Evolutionary conservation across 2,797 vertebrate genomes (phyloP).

Genomic region (Myiothlypis chrysogaster): DNA sequence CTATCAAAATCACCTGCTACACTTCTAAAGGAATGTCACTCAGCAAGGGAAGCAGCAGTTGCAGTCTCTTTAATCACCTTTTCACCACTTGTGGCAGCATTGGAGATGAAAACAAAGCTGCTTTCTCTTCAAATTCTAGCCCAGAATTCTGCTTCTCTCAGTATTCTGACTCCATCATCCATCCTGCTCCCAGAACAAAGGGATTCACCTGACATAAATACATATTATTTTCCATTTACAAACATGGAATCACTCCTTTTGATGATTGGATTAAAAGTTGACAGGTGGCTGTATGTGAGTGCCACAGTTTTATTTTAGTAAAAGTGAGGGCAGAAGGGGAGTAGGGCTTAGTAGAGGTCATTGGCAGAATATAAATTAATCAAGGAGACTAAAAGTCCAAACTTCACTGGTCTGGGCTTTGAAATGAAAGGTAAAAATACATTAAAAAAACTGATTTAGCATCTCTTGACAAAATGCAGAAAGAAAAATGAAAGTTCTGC

Average conservation of each 20-base stretch:
- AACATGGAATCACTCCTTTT: neutral
- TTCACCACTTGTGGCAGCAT: neutral
- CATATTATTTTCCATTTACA: neutral
- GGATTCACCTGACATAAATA: neutral
- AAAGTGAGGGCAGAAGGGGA: neutral
- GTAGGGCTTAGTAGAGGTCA: neutral
- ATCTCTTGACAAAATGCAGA: neutral
- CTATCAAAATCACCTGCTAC: neutral
- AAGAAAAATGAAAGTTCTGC: neutral
- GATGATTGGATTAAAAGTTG: neutral
- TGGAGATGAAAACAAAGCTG: neutral
- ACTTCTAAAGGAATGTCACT: neutral
- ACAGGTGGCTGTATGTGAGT: neutral
- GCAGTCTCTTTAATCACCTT: neutral
- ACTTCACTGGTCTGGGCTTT: neutral
- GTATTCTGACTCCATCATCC: neutral
- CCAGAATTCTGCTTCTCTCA: neutral
- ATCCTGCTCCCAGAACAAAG: neutral
- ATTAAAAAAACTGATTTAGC: neutral
- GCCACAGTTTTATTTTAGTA: neutral
- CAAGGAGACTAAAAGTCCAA: neutral
- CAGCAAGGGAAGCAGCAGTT: neutral
- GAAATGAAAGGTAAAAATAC: neutral
- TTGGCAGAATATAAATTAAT: neutral
- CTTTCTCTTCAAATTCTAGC: neutral